phyloP scores from a whole-genome alignment of 2,888 invertebrate species.

The Pyralis farinalis region DNA sequence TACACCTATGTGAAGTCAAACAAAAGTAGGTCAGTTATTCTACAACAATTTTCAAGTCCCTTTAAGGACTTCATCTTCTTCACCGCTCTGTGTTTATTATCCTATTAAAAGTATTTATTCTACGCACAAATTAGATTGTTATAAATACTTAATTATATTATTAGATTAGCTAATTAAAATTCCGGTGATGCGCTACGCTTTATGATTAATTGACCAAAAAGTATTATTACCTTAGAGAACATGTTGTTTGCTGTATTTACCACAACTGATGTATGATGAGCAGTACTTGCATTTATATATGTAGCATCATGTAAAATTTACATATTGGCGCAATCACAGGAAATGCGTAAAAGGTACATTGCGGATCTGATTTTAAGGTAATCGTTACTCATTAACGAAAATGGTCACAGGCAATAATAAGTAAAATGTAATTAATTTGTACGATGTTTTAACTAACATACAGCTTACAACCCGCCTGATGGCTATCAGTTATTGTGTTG shows the following conservation, averaged over 20 bases:
- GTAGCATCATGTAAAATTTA: conserved; percentile 18
- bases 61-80: neutral
- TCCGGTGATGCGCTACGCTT: neutral
- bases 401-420: no score
- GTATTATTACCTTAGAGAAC: conserved; percentile 49
- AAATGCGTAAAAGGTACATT: conserved; percentile 15
- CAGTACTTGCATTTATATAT: conserved; percentile 35
- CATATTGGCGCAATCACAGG: conserved; percentile 18
- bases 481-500: no score
- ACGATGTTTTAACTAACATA: no score
- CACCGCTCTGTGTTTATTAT: no score
- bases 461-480: no score
- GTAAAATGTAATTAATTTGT: no score
- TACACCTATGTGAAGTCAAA: neutral
- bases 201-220: neutral
- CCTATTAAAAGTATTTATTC: no score
- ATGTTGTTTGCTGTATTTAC: conserved; percentile 40
- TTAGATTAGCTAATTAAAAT: conserved; percentile 5
- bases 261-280: conserved; percentile 33
- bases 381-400: neutral
- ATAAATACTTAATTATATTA: neutral
- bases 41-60: no score
- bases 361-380: no score
- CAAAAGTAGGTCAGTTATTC: no score
- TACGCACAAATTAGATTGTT: no score